Evolutionary conservation across 2,113 vertebrate species (phyloP), one percentile per base, ranked within the genome.

Genomic region (Meleagris gallopavo): DNA sequence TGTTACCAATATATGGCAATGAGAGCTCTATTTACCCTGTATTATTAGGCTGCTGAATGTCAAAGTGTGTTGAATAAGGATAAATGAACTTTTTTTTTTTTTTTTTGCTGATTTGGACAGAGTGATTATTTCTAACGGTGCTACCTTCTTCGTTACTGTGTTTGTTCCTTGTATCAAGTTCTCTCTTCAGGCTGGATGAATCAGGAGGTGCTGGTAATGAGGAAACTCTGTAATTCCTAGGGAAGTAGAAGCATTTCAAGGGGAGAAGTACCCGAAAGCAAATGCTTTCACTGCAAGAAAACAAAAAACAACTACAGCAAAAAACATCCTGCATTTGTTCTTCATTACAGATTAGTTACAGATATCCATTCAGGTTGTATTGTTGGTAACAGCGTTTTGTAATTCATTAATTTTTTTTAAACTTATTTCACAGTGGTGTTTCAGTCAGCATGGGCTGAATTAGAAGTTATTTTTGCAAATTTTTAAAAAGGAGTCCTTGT

Each of bases 41-140:
- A 34, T 76, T 85, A 32, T 58, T 74, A 79, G 80, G 83, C 86
- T 95, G 76, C 62, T 95, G 70, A 86, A 95, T 88, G 77, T 89
- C 77, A 19, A 55, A 76, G 32, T 85, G 17, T 87, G 41, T 61
- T 88, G 65, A 46, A 32, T 80, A 78, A 83, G 46, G 65, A 78
- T 61, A 90, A 94, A 91, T 48, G 11, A 89, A 65, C 21, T 21
- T 36, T 27, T 46, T 46, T 48, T 27, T 46, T 46, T 48, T 6
- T 58, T 61, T 46, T 75, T 43, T 60, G 5, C 75, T 24, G 8
- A 60, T 67, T 89, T 73, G 52, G 77, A 18, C 57, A 22, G 69
- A 38, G 38, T 69, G 34, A 27, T 80, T 90, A n/a, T 93, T 96
- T 93, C 66, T 78, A 69, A 84, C 19, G 83, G 86, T 93, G 90